Conservation (phyloP, 2,113 vertebrate species). For the Notechis scutatus region DNA sequence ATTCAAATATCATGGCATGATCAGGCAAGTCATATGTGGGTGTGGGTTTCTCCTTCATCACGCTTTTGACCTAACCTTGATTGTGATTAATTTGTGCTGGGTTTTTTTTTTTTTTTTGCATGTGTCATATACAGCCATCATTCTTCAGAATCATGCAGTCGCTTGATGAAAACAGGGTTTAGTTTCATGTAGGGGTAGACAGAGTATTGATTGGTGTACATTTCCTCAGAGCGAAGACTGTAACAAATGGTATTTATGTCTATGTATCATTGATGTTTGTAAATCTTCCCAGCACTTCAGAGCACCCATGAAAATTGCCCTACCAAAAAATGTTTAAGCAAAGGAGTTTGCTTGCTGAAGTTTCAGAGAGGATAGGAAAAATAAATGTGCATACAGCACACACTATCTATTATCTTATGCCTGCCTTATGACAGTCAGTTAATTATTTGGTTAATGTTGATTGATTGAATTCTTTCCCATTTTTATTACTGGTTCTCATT, state of each 20-base stretch:
- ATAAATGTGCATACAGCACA: not conserved
- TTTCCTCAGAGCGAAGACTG: not conserved
- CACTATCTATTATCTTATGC: not conserved
- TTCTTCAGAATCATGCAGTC: not conserved
- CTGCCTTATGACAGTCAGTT: not conserved
- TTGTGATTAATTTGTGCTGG: constrained; percentile 37
- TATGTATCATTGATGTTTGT: not conserved
- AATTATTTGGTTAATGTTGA: not conserved
- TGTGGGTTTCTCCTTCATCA: constrained; percentile 22
- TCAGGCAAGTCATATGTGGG: constrained; percentile 1
- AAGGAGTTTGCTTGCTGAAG: not conserved
- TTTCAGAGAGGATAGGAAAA: not conserved
- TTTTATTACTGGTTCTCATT: not conserved
- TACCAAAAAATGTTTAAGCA: not conserved
- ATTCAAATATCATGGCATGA: constrained; percentile 40
- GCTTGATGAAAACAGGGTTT: not conserved
- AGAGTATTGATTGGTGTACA: not conserved
- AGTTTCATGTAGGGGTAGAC: not conserved
- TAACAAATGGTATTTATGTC: not conserved
- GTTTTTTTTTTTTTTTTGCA: not conserved
- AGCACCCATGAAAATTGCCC: not conserved
- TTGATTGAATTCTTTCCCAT: not conserved
- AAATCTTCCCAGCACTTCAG: not conserved
- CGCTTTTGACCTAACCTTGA: constrained; percentile 21
- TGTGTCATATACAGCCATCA: not conserved